Base-by-base conservation (phyloP, 2,888 invertebrate species). In the Seira musarum region DNA sequence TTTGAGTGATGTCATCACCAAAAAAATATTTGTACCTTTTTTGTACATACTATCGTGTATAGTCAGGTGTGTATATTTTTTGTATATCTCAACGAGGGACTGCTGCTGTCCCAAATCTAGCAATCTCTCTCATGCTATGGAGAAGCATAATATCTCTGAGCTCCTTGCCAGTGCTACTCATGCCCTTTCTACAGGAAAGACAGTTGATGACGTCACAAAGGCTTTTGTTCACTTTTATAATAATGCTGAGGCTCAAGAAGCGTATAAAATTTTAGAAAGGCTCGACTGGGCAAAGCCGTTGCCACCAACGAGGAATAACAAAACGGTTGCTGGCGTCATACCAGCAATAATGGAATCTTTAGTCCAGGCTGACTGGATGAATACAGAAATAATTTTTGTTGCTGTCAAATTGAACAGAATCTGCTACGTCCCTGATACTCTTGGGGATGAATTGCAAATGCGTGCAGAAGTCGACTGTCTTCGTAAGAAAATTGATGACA, bases 381-480 rank as follows among this genome's bases (percentile, higher is more conserved):
- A 2, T 13, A 46, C 21, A 21, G 2, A 17, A 2, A 3, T 67
- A 2, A 17, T 10, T 22, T 10, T 46, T 68, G 49, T 49, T 46
- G 68, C 53, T 17, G n/a, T 8, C 21, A 35, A 68, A 2, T 22
- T 68, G 1, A 15, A 6, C 49, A 46, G 68, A 10, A 19, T 68
- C 1, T 53, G 68, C 22, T 68, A 21, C 24, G 68, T 68, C 6
- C 68, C 68, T 6, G 53, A 19, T 6, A 49, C 13, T 8, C n/a
- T 68, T 2, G 24, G 10, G 3, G 68, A 68, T 15, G 8, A 46
- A 2, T 8, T 68, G 2, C 68, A 68, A 2, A 5, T 68, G 10
- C 1, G 53, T 1, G 24, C 1, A 21, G 68, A 68, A 5, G 17
- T 49, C 1, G 24, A 22, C 13, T 21, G 6, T 1, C 6, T 68